These are phyloP conservation scores for Anhinga rufa DNA, from an alignment of 2,113 vertebrate species.

Conservation along the genomic window DNA sequence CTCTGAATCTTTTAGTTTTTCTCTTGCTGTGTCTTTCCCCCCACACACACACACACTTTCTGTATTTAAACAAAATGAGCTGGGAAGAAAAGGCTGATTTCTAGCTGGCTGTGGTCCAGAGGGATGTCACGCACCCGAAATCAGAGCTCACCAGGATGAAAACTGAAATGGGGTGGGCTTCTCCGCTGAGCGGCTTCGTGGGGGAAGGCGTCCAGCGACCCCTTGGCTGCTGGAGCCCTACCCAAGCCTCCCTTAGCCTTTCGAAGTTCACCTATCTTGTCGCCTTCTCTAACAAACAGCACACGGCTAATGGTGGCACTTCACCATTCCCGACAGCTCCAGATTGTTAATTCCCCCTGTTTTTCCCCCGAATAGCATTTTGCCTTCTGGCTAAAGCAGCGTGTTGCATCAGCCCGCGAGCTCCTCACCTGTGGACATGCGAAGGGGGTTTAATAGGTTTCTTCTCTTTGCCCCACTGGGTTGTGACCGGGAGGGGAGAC, in stretches of 20 bases:
- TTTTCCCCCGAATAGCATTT: slow-evolving; percentile 31
- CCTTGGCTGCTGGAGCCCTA: neutral
- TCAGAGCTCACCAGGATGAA: neutral
- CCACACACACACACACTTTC: fast-evolving
- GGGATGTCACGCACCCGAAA: neutral
- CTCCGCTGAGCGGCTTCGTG: fast-evolving
- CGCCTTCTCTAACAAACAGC: neutral
- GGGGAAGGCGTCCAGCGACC: neutral
- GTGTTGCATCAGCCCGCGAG: neutral
- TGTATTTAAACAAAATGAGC: neutral
- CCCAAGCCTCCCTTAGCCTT: neutral
- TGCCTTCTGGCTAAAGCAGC: slow-evolving; percentile 56
- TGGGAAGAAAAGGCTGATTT: neutral
- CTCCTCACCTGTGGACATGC: slow-evolving; percentile 64
- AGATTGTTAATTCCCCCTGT: slow-evolving; percentile 67
- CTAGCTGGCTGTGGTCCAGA: neutral
- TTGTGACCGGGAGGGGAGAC: slow-evolving; percentile 69
- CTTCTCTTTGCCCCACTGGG: slow-evolving; percentile 72
- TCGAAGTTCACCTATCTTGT: neutral
- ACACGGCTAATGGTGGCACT: neutral
- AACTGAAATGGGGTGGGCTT: fast-evolving
- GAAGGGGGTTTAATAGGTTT: slow-evolving; percentile 56
- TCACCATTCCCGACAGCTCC: slow-evolving; percentile 52
- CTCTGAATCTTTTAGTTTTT: neutral
- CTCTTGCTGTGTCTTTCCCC: too few relatives aligned